phyloP scores from a whole-genome alignment of 2,113 vertebrate genomes.

The Copsychus sechellarum region DNA sequence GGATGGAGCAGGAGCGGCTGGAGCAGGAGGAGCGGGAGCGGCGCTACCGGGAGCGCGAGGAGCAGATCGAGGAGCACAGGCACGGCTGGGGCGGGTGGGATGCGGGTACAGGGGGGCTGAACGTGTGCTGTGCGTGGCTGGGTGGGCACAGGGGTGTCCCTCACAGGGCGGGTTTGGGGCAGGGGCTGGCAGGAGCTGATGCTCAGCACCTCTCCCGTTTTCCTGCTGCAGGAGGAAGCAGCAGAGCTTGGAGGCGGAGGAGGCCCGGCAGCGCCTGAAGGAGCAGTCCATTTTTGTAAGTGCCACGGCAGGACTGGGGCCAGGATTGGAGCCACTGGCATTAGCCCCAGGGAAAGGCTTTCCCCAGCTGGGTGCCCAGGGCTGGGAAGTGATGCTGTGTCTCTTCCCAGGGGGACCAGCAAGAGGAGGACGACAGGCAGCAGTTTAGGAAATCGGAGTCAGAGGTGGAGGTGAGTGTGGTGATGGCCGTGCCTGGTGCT shows the following conservation, averaged over 20 bases:
- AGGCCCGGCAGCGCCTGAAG: slow-evolving; percentile 84
- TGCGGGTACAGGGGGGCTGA: rapidly evolving
- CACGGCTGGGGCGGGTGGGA: not conserved
- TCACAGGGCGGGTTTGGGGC: not conserved
- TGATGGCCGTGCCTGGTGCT: rapidly evolving
- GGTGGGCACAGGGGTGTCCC: not conserved
- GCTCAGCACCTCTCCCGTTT: not conserved
- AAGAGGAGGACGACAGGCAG: slow-evolving; percentile 82
- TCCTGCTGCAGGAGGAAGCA: slow-evolving; percentile 82
- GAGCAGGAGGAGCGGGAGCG: slow-evolving; percentile 94
- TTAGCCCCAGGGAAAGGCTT: not conserved
- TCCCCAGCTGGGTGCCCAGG: not conserved
- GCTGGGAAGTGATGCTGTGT: not conserved
- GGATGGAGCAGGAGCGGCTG: slow-evolving; percentile 93
- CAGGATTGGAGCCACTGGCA: rapidly evolving
- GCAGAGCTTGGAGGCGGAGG: slow-evolving; percentile 88
- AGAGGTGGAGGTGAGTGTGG: slow-evolving; percentile 86
- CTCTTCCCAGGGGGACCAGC: slow-evolving; percentile 70
- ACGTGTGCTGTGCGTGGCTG: rapidly evolving
- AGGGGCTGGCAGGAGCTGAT: rapidly evolving
- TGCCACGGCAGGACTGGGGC: not conserved
- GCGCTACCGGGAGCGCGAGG: slow-evolving; percentile 89
- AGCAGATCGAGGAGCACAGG: slow-evolving; percentile 96
- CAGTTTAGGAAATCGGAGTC: slow-evolving; percentile 88
- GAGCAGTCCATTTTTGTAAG: slow-evolving; percentile 87